Evolutionary conservation across 2,797 vertebrate species (phyloP), one percentile per base, ranked within the genome.

Genomic region (Ptychobarbus kaznakovi): DNA sequence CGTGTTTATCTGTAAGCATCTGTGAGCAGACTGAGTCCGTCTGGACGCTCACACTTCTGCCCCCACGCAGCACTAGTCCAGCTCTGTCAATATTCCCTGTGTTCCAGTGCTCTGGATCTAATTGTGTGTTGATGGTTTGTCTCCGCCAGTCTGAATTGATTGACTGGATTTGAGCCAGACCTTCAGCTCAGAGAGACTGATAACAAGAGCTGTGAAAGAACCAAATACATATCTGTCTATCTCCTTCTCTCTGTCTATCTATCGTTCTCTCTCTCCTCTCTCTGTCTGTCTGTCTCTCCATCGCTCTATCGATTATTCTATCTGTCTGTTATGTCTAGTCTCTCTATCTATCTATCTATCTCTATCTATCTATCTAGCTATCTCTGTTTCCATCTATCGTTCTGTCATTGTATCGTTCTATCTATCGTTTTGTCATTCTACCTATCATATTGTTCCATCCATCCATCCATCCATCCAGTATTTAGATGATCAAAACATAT

Each of bases 41-140:
- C 42, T 68, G 46, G 63, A 25, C 18, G n/a, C 12, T 87, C 28
- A 61, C 51, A 20, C 28, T 76, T 74, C 18, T 38, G 15, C 18
- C 16, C 49, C 15, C 22, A 15, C 35, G 25, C 22, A 63, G 12
- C 28, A 49, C 65, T 73, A 44, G 73, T 65, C 28, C 82, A 63
- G 32, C 18, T 8, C 6, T 63, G 63, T 87, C 78, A 51, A 61
- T 81, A 70, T 58, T 77, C 11, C 53, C 12, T 80, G 38, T 53
- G 22, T 44, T 11, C 61, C 13, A 51, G 56, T 58, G 15, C 53
- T 40, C 66, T 35, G 85, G 13, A 65, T 83, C 28, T 83, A 51
- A 83, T 63, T 83, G 81, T 82, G 38, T 82, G 81, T 75, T 65
- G 35, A 68, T 68, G 46, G 70, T 80, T 44, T 66, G 58, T 74